Evolutionary conservation across 2,113 vertebrate species (phyloP).

Genomic region (Pseudolaguvia tuberculata): DNA sequence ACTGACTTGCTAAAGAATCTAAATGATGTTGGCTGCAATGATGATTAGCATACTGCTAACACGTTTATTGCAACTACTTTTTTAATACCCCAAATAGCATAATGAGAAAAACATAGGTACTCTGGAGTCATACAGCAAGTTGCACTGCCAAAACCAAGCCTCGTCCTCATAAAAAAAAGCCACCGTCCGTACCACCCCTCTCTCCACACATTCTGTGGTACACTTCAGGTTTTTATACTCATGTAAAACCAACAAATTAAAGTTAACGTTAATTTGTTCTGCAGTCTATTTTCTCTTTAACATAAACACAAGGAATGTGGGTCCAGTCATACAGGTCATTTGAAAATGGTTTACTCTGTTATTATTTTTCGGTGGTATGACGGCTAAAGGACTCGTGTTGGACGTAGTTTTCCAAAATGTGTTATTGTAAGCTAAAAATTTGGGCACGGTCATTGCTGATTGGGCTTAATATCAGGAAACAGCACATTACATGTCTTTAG

Average conservation of each 20-base stretch:
- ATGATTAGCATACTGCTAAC: conserved; percentile 57
- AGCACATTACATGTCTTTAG: conserved; percentile 61
- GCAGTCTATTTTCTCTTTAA: conserved; percentile 48
- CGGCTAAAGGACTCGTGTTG: conserved; percentile 32
- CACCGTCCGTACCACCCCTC: conserved; percentile 44
- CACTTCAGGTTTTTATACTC: conserved; percentile 47
- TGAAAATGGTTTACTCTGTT: conserved; percentile 33
- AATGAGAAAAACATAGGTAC: conserved; percentile 62
- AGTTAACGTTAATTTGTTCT: conserved; percentile 54
- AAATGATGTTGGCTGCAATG: conserved; percentile 40
- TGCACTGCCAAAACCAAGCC: conserved; percentile 51
- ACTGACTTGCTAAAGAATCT: conserved; percentile 51
- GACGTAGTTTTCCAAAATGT: conserved; percentile 47
- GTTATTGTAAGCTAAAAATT: conserved; percentile 53
- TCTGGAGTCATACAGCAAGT: conserved; percentile 46
- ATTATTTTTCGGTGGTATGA: conserved; percentile 36
- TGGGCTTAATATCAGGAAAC: conserved; percentile 68
- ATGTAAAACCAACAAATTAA: conserved; percentile 53
- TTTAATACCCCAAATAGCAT: conserved; percentile 52
- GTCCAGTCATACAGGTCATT: conserved; percentile 9
- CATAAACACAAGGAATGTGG: conserved; percentile 46
- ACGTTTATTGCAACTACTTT: conserved; percentile 55
- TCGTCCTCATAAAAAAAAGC: conserved; percentile 40
- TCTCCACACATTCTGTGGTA: conserved; percentile 37
- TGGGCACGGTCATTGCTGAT: conserved; percentile 57